These are phyloP conservation scores for Neopipo cinnamomea DNA, from an alignment of 2,113 vertebrate species.

Conservation along the genomic window DNA sequence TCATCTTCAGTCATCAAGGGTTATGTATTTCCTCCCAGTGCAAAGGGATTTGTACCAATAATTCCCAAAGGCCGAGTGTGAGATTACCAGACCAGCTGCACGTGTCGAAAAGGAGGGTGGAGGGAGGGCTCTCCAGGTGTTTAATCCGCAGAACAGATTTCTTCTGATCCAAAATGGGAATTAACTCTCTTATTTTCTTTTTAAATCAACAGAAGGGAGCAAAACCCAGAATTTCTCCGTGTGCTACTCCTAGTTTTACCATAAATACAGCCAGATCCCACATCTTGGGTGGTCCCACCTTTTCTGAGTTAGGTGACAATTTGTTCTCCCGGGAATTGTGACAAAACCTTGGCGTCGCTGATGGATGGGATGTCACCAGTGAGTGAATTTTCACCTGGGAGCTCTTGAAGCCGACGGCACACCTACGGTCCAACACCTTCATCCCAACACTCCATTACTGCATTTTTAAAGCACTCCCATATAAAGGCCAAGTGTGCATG, in stretches of 20 bases:
- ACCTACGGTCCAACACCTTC: conserved; percentile 13
- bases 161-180: neutral
- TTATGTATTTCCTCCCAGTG: neutral
- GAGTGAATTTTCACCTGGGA: conserved; percentile 24
- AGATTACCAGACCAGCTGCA: neutral
- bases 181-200: neutral
- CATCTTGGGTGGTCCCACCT: neutral
- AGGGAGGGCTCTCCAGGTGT: neutral
- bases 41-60: neutral
- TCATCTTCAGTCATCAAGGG: neutral
- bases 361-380: conserved; percentile 59
- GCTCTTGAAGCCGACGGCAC: neutral
- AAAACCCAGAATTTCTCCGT: neutral
- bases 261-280: neutral
- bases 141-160: neutral
- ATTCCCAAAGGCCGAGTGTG: neutral
- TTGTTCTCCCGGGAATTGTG: conserved; percentile 34
- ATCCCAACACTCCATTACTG: neutral
- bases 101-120: neutral
- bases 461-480: neutral
- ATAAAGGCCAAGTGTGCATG: neutral
- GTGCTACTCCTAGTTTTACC: neutral
- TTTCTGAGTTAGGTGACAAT: conserved; percentile 24
- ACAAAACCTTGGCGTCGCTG: conserved; percentile 45
- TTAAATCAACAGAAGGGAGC: neutral